A percentile compares a stretch with the other conserved stretches of the same genome.
These are phyloP conservation scores for Nasonia longicornis DNA, from an alignment of 1,140 invertebrate species.

Conservation along the genomic window DNA sequence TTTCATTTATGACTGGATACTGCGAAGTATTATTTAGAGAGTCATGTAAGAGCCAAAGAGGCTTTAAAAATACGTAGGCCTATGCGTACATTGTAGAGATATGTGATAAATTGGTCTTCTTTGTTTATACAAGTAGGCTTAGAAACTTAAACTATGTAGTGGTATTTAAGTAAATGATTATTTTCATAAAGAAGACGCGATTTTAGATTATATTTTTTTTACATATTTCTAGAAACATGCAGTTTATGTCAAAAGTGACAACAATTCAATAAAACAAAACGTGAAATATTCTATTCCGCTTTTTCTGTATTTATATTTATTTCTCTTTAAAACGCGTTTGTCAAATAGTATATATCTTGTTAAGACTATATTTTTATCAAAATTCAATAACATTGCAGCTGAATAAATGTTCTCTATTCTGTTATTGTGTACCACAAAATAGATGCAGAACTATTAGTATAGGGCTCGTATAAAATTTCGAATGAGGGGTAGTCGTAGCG, in stretches of 20 bases:
- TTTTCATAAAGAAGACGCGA: neutral
- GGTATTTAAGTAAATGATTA: neutral
- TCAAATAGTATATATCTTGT: no score
- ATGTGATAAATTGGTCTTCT: neutral
- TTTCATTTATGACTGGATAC: constrained; percentile 3
- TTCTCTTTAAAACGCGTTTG: no score
- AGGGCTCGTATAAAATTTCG: no score
- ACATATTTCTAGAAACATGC: neutral
- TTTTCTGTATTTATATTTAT: neutral
- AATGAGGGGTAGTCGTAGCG: no score
- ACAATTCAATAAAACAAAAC: neutral
- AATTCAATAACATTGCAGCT: no score
- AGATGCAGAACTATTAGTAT: no score
- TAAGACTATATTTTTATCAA: no score
- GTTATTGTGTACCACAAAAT: no score
- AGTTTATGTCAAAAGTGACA: neutral
- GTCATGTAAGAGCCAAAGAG: neutral
- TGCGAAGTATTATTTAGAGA: neutral
- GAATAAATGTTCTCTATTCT: no score
- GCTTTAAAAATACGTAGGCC: neutral
- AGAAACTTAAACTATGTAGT: neutral
- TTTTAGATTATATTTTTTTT: neutral
- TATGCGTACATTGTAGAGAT: neutral
- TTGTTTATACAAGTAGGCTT: neutral
- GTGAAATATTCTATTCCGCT: neutral